Evolutionary conservation across 35 echinoderm and acorn worm species (phyloP).

Genomic region (Lytechinus pictus): DNA sequence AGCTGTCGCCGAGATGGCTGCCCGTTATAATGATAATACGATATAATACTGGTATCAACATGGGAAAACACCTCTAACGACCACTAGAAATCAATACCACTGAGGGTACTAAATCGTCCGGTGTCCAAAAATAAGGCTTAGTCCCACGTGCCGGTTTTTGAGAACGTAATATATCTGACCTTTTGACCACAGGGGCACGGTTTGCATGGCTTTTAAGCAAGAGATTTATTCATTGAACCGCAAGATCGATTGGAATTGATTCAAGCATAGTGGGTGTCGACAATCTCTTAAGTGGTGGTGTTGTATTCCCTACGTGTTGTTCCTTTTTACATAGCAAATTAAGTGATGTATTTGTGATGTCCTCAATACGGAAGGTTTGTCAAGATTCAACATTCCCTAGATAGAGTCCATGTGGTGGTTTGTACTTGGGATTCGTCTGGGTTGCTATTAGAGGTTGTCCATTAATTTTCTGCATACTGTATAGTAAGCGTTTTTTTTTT

Average conservation of each 20-base stretch:
- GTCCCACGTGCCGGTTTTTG: not conserved
- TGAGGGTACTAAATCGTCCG: not conserved
- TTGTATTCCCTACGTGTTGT: not conserved
- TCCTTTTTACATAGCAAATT: not conserved
- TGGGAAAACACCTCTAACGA: not conserved
- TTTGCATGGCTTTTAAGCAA: not conserved
- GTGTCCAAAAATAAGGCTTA: not conserved
- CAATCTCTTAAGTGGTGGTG: not conserved
- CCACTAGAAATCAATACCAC: not conserved
- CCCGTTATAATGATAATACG: not conserved
- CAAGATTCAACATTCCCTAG: too few species aligned
- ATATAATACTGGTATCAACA: not conserved
- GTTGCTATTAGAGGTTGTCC: too few species aligned
- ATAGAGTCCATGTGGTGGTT: too few species aligned
- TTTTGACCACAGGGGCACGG: not conserved
- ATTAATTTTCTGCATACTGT: too few species aligned
- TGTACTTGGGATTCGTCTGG: too few species aligned
- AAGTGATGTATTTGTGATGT: not conserved
- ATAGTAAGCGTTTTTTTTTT: too few species aligned
- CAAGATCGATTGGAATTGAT: not conserved
- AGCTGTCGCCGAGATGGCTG: not conserved
- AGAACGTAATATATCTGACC: not conserved
- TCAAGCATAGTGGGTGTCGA: not conserved
- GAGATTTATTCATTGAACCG: conserved; percentile 2
- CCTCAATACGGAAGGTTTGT: too few species aligned